Conservation (phyloP, 1,140 invertebrate species). For the Hyles vespertilio region DNA sequence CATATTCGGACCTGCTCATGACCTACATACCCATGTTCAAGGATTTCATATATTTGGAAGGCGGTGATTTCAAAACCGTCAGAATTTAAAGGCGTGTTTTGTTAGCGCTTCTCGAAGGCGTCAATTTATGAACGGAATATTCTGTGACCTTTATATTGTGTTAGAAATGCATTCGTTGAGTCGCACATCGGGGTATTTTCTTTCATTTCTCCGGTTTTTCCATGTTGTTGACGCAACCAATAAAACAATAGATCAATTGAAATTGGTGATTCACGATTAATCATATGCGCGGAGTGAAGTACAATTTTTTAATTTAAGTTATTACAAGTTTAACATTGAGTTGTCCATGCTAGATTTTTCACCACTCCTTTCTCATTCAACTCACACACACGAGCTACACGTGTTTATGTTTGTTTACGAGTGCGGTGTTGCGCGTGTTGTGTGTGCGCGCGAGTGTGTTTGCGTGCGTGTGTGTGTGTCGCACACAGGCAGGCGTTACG, state of each 20-base stretch:
- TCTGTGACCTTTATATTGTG: slow-evolving; percentile 7
- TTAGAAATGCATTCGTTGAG: neutral
- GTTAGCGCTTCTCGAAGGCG: slow-evolving; percentile 39
- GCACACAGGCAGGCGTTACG: slow-evolving; percentile 35
- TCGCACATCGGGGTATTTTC: neutral
- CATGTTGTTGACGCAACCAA: slow-evolving; percentile 17
- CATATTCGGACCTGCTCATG: slow-evolving; percentile 69
- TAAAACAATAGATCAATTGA: slow-evolving; percentile 15
- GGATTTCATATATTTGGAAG: slow-evolving; percentile 75
- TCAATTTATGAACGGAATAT: slow-evolving; percentile 23
- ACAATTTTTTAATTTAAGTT: neutral
- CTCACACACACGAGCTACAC: slow-evolving; percentile 31
- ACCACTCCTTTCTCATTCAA: slow-evolving; percentile 61
- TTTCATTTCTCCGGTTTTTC: slow-evolving; percentile 25
- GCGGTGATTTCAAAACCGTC: slow-evolving; percentile 68
- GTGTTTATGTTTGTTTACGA: slow-evolving; percentile 16
- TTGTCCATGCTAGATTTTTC: slow-evolving; percentile 55
- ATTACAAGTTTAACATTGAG: slow-evolving; percentile 19
- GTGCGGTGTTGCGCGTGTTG: slow-evolving; percentile 26
- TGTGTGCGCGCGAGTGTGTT: slow-evolving; percentile 32
- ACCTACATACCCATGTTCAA: slow-evolving; percentile 69
- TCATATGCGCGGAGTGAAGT: neutral
- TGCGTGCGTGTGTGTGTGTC: slow-evolving; percentile 17
- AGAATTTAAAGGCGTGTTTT: slow-evolving; percentile 65
- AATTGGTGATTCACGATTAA: slow-evolving; percentile 20